Evolutionary conservation across 2,797 vertebrate genomes (phyloP), one percentile per base, ranked within the genome.

Genomic region (Rhyacichthys aspro): DNA sequence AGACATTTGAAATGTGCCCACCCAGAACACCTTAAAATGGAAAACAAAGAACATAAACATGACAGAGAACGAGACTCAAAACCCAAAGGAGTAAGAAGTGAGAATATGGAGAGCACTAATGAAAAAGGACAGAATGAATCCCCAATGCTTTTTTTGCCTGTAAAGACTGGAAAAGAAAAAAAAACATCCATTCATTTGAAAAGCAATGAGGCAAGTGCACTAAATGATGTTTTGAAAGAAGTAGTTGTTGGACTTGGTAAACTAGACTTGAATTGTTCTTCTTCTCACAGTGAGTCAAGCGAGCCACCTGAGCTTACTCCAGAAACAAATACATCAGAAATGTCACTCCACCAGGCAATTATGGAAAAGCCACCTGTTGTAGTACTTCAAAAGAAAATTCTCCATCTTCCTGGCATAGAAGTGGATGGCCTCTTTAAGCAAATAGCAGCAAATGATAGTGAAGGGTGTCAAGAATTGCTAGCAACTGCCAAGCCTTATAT

Each of bases 1-100:
- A 94, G 93, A 59, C 95, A 96, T 82, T 90, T 97, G 41, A 94
- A 94, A 83, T 94, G 92, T 74, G 92, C 90, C 55, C 94, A 97
- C 73, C 93, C 94, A 0, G 94, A 94, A 52, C 92, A 94, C 74
- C 93, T 93, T 12, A 95, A 94, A 81, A 85, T 93, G 43, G 94
- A 94, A 86, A 94, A 91, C 72, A 90, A 79, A 72, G 90, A 88
- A 56, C 78, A 88, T 59, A 90, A 85, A 55, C 78, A 74, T 7
- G 87, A 89, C 63, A 82, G 86, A 53, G 87, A 89, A 54, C 85
- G 73, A 19, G 66, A 62, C 37, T 79, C 81, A 10, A 89, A 81
- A 45, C 78, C 74, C 34, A 87, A 81, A 76, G 60, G 58, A 9
- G 11, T 76, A 9, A 87, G 86, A 37, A 18, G 63, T 9, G 78